Conservation (phyloP, 2,888 invertebrate genomes). For the Pyrrhia umbra region DNA sequence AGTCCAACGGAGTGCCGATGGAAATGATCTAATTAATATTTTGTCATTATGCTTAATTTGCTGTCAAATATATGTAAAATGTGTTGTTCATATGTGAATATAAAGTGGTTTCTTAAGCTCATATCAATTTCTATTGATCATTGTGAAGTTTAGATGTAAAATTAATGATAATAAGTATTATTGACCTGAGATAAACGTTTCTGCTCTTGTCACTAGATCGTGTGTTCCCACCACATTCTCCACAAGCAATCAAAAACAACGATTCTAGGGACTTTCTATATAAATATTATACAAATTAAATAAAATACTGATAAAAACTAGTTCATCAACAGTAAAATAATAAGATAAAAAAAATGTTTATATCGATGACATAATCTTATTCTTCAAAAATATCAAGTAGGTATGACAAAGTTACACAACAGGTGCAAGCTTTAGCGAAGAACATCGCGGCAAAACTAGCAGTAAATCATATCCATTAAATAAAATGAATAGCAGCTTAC, state of each 20-base stretch:
- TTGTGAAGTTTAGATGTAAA: slow-evolving; percentile 14
- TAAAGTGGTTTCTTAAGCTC: slow-evolving; percentile 23
- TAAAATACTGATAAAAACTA: not conserved
- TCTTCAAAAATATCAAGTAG: not conserved
- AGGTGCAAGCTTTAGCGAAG: not conserved
- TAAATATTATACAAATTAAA: too few species aligned
- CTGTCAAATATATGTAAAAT: slow-evolving; percentile 46
- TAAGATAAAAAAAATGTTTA: not conserved
- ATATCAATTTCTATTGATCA: slow-evolving; percentile 36
- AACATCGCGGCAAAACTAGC: not conserved
- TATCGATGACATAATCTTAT: not conserved
- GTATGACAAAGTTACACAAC: too few species aligned
- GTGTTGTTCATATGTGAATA: slow-evolving; percentile 29
- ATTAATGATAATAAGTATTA: slow-evolving; percentile 22
- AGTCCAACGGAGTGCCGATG: slow-evolving; percentile 29
- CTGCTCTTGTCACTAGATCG: not conserved
- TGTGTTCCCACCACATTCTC: not conserved
- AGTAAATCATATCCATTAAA: slow-evolving; percentile 2
- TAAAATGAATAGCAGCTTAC: slow-evolving; percentile 13
- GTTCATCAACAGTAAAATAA: too few species aligned
- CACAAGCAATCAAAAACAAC: not conserved
- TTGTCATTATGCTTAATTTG: slow-evolving; percentile 37
- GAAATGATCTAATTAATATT: slow-evolving; percentile 53
- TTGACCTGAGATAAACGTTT: slow-evolving; percentile 6
- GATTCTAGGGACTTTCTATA: too few species aligned